Base-by-base conservation (phyloP, 2,888 invertebrate genomes). In the Clistopyga incitator region DNA sequence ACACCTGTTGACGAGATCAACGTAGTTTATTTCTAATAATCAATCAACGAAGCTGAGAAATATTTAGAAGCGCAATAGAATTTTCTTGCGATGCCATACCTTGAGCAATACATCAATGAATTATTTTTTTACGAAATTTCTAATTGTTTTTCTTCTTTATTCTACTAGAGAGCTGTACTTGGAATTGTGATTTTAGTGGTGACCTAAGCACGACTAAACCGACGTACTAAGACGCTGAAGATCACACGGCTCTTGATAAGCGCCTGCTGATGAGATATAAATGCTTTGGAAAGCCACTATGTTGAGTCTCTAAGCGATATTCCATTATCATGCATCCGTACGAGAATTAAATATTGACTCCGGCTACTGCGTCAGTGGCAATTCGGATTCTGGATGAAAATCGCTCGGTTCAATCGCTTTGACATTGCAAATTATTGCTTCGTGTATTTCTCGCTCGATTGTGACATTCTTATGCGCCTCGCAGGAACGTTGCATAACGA, bases 61-160 rank as follows among this genome's bases (percentile, higher is more conserved):
- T 64, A 11, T 52, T 42, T 13, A 61, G n/a, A 25, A 42, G 25
- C 59, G 45, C 23, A 23, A 23, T 45, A 42, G 20, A 56, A 52
- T 59, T 52, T 38, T 61, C n/a, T 56, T 23, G 47, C 23, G 42
- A 59, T 29, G n/a, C 38, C 20, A 20, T 78, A 86, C 85, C 82
- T 82, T 72, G 64, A 56, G 74, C 86, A 86, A 61, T 79, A 86
- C 86, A 86, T 86, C 13, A 47, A 72, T 47, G 6, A 67, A 47
- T 76, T 20, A 56, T 45, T 47, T 23, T 50, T 20, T 52, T 42
- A n/a, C n/a, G n/a, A n/a, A n/a, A n/a, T n/a, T n/a, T n/a, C n/a
- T n/a, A n/a, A n/a, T n/a, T n/a, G n/a, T n/a, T n/a, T n/a, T n/a
- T n/a, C n/a, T n/a, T n/a, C n/a, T n/a, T n/a, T n/a, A n/a, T n/a